Evolutionary conservation across 2,888 invertebrate species (phyloP).

Genomic region (Elgonia sp.): DNA sequence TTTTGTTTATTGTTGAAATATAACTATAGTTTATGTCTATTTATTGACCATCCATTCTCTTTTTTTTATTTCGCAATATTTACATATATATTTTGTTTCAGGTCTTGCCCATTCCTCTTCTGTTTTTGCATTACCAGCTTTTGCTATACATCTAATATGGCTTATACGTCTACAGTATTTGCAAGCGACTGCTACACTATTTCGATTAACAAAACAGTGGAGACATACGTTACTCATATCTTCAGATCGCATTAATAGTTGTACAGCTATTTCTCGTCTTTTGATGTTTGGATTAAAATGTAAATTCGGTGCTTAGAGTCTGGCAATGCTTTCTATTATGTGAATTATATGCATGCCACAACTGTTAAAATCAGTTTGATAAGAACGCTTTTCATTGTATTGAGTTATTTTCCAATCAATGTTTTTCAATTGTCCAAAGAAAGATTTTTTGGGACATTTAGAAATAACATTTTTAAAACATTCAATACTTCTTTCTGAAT

Average conservation of each 20-base stretch:
- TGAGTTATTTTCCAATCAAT: background rate
- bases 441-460: background rate
- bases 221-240: constrained; percentile 29
- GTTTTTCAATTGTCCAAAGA: background rate
- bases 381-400: background rate
- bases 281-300: constrained; percentile 5
- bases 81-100: background rate
- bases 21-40: too few relatives aligned
- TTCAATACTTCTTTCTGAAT: background rate
- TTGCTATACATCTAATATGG: background rate
- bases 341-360: constrained; percentile 27
- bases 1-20: too few relatives aligned
- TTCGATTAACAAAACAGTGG: constrained; percentile 1
- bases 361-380: background rate
- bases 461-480: background rate
- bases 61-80: constrained; percentile 2
- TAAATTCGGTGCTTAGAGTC: background rate
- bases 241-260: background rate
- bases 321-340: constrained; percentile 6
- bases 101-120: constrained; percentile 9
- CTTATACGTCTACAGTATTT: constrained; percentile 29
- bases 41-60: constrained; percentile 26
- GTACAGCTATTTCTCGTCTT: background rate
- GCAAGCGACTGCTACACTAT: background rate
- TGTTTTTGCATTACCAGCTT: background rate